These are phyloP conservation scores for Megalurothrips usitatus DNA, from an alignment of 2,888 invertebrate genomes.

Conservation along the genomic window DNA sequence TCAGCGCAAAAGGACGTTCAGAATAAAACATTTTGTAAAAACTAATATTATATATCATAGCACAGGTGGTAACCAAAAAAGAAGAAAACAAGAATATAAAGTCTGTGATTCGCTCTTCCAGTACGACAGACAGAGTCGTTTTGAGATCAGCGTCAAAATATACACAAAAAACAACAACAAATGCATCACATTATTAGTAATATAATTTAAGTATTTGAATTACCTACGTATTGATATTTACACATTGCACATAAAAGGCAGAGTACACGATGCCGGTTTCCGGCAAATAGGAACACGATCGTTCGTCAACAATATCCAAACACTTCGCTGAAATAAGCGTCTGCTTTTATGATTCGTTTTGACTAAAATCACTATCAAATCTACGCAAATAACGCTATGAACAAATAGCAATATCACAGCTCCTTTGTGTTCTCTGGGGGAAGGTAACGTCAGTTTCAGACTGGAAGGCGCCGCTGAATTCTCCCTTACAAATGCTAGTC, in stretches of 20 bases:
- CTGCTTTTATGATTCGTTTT: not conserved
- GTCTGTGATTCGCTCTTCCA: not conserved
- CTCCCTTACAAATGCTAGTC: too few relatives aligned
- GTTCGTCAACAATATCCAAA: too few relatives aligned
- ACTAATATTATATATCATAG: not conserved
- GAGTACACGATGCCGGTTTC: not conserved
- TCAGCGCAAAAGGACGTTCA: not conserved
- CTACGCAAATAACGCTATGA: too few relatives aligned
- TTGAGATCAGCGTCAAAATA: conserved; percentile 3
- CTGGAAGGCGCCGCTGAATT: too few relatives aligned
- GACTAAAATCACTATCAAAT: not conserved
- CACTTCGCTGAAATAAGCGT: too few relatives aligned
- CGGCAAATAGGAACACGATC: not conserved
- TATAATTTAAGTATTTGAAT: not conserved
- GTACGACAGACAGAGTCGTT: not conserved
- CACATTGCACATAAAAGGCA: conserved; percentile 2
- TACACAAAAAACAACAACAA: conserved; percentile 3
- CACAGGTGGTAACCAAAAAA: conserved; percentile 15
- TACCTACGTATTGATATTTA: not conserved
- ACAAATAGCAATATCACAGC: not conserved
- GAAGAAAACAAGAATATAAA: conserved; percentile 1
- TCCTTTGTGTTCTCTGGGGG: not conserved
- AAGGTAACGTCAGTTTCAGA: not conserved
- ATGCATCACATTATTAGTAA: not conserved
- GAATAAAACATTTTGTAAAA: conserved; percentile 20